phyloP scores from a whole-genome alignment of 2,888 invertebrate genomes.

The Candidula unifasciata region DNA sequence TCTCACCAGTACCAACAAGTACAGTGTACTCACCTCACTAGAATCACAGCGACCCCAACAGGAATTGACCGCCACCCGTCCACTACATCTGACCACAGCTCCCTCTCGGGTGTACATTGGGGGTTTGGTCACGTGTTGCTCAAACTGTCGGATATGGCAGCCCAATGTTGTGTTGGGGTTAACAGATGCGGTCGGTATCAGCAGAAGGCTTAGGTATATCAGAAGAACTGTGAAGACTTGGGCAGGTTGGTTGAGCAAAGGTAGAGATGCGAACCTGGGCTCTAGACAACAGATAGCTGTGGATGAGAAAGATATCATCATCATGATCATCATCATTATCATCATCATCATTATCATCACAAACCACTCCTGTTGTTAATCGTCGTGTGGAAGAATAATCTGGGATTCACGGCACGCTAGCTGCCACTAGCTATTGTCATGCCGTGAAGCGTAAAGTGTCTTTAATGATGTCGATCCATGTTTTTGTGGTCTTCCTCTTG shows the following conservation, averaged over 20 bases:
- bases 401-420: no score
- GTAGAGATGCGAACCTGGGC: constrained; percentile 17
- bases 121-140: constrained; percentile 56
- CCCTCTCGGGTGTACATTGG: constrained; percentile 78
- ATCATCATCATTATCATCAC: no score
- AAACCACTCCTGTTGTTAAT: no score
- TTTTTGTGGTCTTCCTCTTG: no score
- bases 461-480: no score
- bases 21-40: constrained; percentile 84
- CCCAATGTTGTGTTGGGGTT: constrained; percentile 57
- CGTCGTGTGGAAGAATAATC: no score
- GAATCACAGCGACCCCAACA: constrained; percentile 91
- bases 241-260: constrained; percentile 1
- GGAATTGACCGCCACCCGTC: constrained; percentile 85
- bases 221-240: constrained; percentile 9
- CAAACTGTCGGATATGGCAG: constrained; percentile 59
- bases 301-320: neutral
- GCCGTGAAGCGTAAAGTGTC: no score
- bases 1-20: no score
- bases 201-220: neutral
- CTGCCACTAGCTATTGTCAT: no score
- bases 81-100: constrained; percentile 86
- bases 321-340: neutral
- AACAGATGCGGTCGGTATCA: constrained; percentile 14
- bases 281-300: constrained; percentile 33